Percentiles rank a stretch among this genome's conserved stretches.
Conservation (phyloP, 1,140 invertebrate genomes). For the Pseudomyrmex pallidus region DNA sequence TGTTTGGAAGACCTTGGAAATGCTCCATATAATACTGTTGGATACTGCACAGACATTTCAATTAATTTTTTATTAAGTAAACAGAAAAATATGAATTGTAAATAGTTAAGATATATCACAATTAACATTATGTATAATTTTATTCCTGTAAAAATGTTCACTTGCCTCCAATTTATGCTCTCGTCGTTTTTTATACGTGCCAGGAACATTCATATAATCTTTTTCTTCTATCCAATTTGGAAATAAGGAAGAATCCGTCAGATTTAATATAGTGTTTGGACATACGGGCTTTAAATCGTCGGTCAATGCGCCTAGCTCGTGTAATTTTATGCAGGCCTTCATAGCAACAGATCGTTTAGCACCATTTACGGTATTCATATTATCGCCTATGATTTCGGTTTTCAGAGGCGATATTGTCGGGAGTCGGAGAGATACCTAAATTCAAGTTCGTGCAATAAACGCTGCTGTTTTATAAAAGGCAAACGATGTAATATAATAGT, state of each 20-base stretch:
- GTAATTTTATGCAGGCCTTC: slow-evolving; percentile 90
- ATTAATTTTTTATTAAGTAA: slow-evolving; percentile 2
- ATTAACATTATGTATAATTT: neutral
- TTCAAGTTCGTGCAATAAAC: slow-evolving; percentile 19
- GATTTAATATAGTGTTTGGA: slow-evolving; percentile 74
- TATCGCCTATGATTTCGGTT: slow-evolving; percentile 71
- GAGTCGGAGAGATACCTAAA: slow-evolving; percentile 79
- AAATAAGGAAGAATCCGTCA: slow-evolving; percentile 80
- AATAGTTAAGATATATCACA: neutral
- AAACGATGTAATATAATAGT: neutral
- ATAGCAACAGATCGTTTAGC: slow-evolving; percentile 94
- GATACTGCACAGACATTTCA: slow-evolving; percentile 80
- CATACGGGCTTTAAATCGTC: slow-evolving; percentile 90
- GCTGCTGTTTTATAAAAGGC: neutral
- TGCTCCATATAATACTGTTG: slow-evolving; percentile 80
- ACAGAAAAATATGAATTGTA: slow-evolving; percentile 66
- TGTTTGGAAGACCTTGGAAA: slow-evolving; percentile 77
- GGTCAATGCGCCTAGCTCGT: slow-evolving; percentile 91
- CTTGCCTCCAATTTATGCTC: slow-evolving; percentile 88
- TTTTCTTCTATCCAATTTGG: slow-evolving; percentile 85
- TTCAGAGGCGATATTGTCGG: slow-evolving; percentile 75
- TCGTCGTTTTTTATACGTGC: slow-evolving; percentile 90
- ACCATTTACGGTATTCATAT: slow-evolving; percentile 86
- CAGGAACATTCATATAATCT: slow-evolving; percentile 81
- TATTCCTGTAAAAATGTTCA: slow-evolving; percentile 25